phyloP scores from a whole-genome alignment of 2,113 vertebrate genomes.

The Burhinus oedicnemus region DNA sequence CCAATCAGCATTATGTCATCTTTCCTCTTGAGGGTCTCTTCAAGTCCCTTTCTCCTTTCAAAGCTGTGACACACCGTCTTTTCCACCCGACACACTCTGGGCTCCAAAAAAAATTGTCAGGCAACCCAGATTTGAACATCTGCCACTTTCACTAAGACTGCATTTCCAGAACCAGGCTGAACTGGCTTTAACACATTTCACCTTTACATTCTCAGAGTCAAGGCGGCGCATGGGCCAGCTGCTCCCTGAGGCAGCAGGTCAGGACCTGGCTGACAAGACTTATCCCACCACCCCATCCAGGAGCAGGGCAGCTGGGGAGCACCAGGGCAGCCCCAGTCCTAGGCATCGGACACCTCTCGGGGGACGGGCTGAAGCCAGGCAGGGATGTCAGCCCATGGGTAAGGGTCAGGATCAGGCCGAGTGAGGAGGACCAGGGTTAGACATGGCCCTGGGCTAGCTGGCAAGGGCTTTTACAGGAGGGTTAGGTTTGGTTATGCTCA shows the following conservation, averaged over 20 bases:
- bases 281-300: neutral
- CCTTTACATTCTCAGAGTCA: neutral
- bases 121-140: neutral
- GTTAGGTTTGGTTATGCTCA: neutral
- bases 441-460: fast-evolving
- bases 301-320: fast-evolving
- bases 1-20: neutral
- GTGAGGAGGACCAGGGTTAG: neutral
- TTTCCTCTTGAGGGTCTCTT: neutral
- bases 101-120: neutral
- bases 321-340: neutral
- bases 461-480: neutral
- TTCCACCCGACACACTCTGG: neutral
- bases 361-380: fast-evolving
- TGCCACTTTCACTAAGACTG: neutral
- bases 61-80: neutral
- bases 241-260: neutral
- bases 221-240: fast-evolving
- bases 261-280: neutral
- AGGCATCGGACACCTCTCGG: fast-evolving
- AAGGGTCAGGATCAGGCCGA: neutral
- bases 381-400: neutral
- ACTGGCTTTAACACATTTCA: neutral
- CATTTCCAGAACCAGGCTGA: neutral
- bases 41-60: neutral